These are phyloP conservation scores for Volucella zonaria DNA, from an alignment of 2,888 invertebrate species.

Conservation along the genomic window DNA sequence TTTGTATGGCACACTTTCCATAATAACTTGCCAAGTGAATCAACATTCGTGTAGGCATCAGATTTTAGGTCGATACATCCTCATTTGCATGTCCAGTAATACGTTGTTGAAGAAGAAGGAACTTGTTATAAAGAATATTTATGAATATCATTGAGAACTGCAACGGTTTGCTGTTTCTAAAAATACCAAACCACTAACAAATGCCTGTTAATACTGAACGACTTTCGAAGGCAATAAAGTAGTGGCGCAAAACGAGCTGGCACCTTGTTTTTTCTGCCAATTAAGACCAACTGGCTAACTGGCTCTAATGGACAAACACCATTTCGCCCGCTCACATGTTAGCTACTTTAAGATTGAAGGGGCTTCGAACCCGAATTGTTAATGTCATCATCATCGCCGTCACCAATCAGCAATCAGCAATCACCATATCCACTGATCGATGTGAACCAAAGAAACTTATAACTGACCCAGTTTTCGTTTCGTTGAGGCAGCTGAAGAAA, in stretches of 20 bases:
- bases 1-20: too few species aligned
- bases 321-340: constrained; percentile 19
- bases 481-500: constrained; percentile 30
- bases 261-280: constrained; percentile 13
- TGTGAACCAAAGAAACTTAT: constrained; percentile 42
- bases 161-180: too few species aligned
- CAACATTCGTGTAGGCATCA: too few species aligned
- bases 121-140: too few species aligned
- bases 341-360: constrained; percentile 22
- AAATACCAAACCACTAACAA: too few species aligned
- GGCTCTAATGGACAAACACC: constrained; percentile 9
- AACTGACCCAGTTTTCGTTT: constrained; percentile 47
- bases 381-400: constrained; percentile 23
- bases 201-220: neutral
- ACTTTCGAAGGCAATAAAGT: neutral
- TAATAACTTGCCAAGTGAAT: too few species aligned
- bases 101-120: too few species aligned
- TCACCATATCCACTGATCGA: neutral
- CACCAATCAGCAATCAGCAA: neutral
- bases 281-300: constrained; percentile 8
- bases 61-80: too few species aligned
- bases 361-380: constrained; percentile 46
- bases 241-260: neutral
- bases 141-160: too few species aligned
- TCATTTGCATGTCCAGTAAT: too few species aligned